Evolutionary conservation across 2,113 vertebrate species (phyloP).

Genomic region (Geococcyx californianus): DNA sequence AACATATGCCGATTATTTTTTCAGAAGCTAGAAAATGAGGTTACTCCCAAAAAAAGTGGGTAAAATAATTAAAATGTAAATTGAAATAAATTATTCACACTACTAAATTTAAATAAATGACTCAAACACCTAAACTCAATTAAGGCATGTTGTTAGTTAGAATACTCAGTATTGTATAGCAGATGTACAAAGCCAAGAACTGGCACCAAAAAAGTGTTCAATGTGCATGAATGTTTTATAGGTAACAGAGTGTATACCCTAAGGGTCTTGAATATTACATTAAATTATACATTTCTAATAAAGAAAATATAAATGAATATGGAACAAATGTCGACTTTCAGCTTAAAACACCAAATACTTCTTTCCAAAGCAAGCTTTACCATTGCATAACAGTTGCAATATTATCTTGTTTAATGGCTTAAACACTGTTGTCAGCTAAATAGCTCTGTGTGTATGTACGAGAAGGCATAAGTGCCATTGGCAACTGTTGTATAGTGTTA

Average conservation of each 20-base stretch:
- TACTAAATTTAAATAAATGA: constrained; percentile 73
- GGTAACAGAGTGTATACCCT: constrained; percentile 35
- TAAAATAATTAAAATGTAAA: constrained; percentile 76
- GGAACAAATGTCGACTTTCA: constrained; percentile 46
- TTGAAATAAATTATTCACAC: constrained; percentile 77
- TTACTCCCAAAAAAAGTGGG: constrained; percentile 64
- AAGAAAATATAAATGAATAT: constrained; percentile 69
- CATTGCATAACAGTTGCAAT: constrained; percentile 2
- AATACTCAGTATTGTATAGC: constrained; percentile 53
- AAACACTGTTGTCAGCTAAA: constrained; percentile 30
- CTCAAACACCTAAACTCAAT: constrained; percentile 52
- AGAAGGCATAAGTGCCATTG: not conserved
- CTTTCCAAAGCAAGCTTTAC: not conserved
- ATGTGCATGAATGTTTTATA: constrained; percentile 64
- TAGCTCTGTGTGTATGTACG: not conserved
- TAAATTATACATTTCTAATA: constrained; percentile 73
- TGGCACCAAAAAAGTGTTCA: constrained; percentile 39
- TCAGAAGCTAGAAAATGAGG: constrained; percentile 65
- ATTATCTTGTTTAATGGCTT: constrained; percentile 47
- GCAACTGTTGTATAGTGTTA: constrained; percentile 30
- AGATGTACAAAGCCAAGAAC: constrained; percentile 38
- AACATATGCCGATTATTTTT: constrained; percentile 68
- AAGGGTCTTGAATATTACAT: constrained; percentile 50
- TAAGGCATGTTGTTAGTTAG: constrained; percentile 26
- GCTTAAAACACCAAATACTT: constrained; percentile 15